phyloP scores from a whole-genome alignment of 2,888 invertebrate species.

The Cistogaster globosa region DNA sequence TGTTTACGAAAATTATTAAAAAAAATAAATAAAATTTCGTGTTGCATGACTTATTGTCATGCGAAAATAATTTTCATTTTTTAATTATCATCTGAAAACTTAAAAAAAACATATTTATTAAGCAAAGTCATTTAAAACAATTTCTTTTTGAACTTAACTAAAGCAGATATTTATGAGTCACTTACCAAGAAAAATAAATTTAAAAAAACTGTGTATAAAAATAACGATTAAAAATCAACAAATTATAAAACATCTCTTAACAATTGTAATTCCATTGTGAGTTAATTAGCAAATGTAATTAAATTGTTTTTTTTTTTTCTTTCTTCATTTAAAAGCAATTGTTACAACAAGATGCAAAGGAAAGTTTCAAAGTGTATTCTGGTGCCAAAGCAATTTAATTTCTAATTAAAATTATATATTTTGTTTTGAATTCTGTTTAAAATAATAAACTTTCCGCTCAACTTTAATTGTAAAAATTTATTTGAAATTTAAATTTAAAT shows the following conservation, averaged over 20 bases:
- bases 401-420: neutral
- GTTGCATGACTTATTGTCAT: conserved; percentile 62
- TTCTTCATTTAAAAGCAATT: neutral
- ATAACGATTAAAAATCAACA: neutral
- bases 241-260: neutral
- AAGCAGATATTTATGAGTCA: neutral
- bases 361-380: neutral
- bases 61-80: conserved; percentile 48
- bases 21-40: neutral
- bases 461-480: conserved; percentile 4
- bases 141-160: neutral
- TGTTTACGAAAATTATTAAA: too few relatives aligned
- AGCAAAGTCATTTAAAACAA: too few relatives aligned
- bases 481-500: conserved; percentile 6
- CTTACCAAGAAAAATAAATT: neutral
- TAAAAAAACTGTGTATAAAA: neutral
- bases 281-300: neutral
- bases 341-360: neutral
- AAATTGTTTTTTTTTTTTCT: neutral
- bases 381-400: neutral
- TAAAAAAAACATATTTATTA: too few relatives aligned
- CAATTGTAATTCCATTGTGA: neutral
- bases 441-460: conserved; percentile 20
- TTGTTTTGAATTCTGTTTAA: neutral
- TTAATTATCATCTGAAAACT: too few relatives aligned